Base-by-base conservation (phyloP, 2,113 vertebrate species). In the Vulpes ferrilata region DNA sequence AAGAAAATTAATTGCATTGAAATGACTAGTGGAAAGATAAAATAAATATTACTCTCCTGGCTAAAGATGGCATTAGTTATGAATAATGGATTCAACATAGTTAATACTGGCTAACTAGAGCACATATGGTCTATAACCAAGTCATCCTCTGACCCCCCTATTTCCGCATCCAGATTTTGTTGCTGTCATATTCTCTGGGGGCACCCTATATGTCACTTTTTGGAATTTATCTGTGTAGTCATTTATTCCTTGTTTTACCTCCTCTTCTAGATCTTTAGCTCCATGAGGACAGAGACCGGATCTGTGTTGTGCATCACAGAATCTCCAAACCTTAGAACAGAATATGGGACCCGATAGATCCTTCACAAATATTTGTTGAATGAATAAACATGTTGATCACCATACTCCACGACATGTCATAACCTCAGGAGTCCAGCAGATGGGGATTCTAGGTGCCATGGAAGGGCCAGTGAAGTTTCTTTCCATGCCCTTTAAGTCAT, bases 201-300 rank as follows among this genome's bases (percentile, higher is more conserved):
- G 53, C 17, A 78, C 80, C 10, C 19, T 73, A 13, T n/a, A 2
- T 83, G 30, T 73, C 55, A 67, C 59, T 90, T 81, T 13, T 30
- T 92, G 87, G 60, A 87, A 88, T 90, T 92, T 89, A 83, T 65
- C 69, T 76, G 6, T 71, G 30, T 48, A 57, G 38, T 96, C 83
- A 65, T 53, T 87, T 95, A 74, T 38, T 67, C 64, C 65, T 27
- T 60, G 38, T 71, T 81, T 96, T 80, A 57, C 71, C 35, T 87
- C 35, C 12, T 88, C 51, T 59, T 91, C 35, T 74, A 67, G 17
- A 60, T 60, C 43, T 88, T 89, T 76, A 73, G 32, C 30, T 90
- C 27, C 38, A 0, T n/a, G 27, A 74, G 23, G 48, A 20, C 55
- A 67, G 65, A 55, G 25, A 10, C n/a, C 3, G 4, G 57, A 60